Evolutionary conservation across 2,797 vertebrate genomes (phyloP).

Genomic region (Myotis planiceps): DNA sequence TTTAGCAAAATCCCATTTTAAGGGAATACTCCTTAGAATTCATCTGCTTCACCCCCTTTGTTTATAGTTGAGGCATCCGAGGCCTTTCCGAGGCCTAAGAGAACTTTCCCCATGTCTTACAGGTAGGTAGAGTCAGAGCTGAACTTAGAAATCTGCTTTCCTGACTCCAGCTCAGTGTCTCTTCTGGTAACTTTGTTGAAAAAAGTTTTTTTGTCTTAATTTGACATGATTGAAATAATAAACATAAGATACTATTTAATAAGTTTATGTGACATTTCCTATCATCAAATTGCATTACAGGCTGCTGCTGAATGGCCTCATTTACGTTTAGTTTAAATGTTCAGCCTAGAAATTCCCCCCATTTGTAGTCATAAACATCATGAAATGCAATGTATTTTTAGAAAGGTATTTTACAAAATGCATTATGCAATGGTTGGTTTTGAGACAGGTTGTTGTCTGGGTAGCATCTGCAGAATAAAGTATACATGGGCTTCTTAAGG

Average conservation of each 20-base stretch:
- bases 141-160: not conserved
- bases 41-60: not conserved
- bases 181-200: not conserved
- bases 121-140: not conserved
- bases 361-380: not conserved
- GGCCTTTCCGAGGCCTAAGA: not conserved
- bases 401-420: slow-evolving; percentile 30
- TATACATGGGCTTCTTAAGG: slow-evolving; percentile 29
- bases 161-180: not conserved
- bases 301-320: slow-evolving; percentile 46
- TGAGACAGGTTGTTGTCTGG: slow-evolving; percentile 62
- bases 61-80: not conserved
- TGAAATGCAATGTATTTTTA: slow-evolving; percentile 50
- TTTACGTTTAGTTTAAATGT: slow-evolving; percentile 59
- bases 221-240: slow-evolving; percentile 10
- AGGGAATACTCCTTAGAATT: slow-evolving; percentile 26
- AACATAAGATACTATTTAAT: not conserved
- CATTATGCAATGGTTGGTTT: slow-evolving; percentile 19
- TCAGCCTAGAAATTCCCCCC: not conserved
- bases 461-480: slow-evolving; percentile 55
- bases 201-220: not conserved
- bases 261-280: slow-evolving; percentile 15
- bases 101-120: not conserved
- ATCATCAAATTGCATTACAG: not conserved
- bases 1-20: slow-evolving; percentile 35